Base-by-base conservation (phyloP, 2,888 invertebrate genomes). In the Hoplodrina ambigua region DNA sequence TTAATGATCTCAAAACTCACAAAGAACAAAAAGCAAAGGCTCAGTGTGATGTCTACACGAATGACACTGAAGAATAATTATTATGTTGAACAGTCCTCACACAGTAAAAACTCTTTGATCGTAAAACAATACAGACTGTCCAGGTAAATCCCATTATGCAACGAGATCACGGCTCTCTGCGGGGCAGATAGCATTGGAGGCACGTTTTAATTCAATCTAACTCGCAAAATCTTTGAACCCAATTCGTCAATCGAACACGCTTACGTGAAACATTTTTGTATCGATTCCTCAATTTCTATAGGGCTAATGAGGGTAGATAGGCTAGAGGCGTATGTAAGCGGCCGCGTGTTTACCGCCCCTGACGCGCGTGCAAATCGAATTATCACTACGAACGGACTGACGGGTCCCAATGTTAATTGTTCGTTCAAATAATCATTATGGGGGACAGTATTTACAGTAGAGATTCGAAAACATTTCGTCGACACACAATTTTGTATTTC, bases 381-480 rank as follows among this genome's bases (percentile, higher is more conserved):
- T 93, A 92, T 90, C 91, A 90, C 89, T 89, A 86, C 88, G 85
- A 85, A 86, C 87, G 83, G 83, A 85, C 87, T 88, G 88, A 90
- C 92, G 86, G 86, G 82, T 88, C 87, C 89, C 85, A 83, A 90
- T 91, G 92, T 90, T 94, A 94, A 94, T 93, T 93, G 91, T 90
- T 86, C 89, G 89, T 90, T 91, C 94, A 93, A 94, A 94, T 93
- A 94, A 93, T 94, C 90, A 94, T 94, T 94, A 94, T 90, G 91
- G 89, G 91, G 93, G 92, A 89, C 91, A 81, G 87, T 94, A 89
- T 94, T 93, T 93, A 89, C 92, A 86, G 84, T 86, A 85, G 83
- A 89, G 89, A 91, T 91, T 90, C 89, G 87, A 90, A 91, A 92
- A 92, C 92, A 92, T 90, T 87, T 84, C 83, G 84, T 77, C 83